A percentile compares a stretch with the other conserved stretches of the same genome.
Evolutionary conservation across 2,797 vertebrate species (phyloP).

Genomic region (Acanthurus lineatus): DNA sequence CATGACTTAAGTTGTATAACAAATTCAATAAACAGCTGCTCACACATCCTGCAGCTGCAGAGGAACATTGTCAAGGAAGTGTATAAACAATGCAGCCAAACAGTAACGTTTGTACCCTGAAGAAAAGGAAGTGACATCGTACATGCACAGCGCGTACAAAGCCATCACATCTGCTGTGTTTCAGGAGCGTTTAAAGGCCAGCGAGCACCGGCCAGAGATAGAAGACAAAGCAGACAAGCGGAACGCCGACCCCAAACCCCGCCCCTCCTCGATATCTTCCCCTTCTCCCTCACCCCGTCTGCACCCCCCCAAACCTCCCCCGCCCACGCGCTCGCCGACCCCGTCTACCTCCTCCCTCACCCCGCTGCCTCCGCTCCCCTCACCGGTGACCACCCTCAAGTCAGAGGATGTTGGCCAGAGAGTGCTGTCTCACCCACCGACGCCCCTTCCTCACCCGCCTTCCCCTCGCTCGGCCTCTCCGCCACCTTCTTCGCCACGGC

Average conservation of each 20-base stretch:
- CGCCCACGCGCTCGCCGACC: slow-evolving; percentile 84
- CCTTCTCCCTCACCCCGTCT: slow-evolving; percentile 82
- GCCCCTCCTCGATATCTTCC: slow-evolving; percentile 81
- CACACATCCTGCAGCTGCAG: slow-evolving; percentile 21
- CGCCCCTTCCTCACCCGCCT: slow-evolving; percentile 70
- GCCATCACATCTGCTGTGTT: slow-evolving; percentile 29
- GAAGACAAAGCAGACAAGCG: slow-evolving; percentile 92
- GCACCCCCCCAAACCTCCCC: slow-evolving; percentile 87
- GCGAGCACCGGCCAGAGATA: slow-evolving; percentile 89
- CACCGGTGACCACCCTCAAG: slow-evolving; percentile 90
- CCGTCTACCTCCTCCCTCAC: slow-evolving; percentile 88
- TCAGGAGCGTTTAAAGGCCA: slow-evolving; percentile 94
- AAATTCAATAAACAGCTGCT: not conserved
- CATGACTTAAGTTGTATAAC: not conserved
- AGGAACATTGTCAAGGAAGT: not conserved
- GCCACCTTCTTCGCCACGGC: slow-evolving; percentile 88
- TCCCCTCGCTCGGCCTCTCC: slow-evolving; percentile 84
- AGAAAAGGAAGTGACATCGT: not conserved
- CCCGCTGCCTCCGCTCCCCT: slow-evolving; percentile 86
- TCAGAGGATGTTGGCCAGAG: slow-evolving; percentile 91
- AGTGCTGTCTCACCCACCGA: slow-evolving; percentile 86
- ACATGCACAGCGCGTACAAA: not conserved
- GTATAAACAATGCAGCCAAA: too few relatives aligned
- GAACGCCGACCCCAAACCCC: slow-evolving; percentile 86
- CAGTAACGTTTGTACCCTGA: too few relatives aligned